Conservation (phyloP, 2,797 vertebrate species). For the Sylvia borin region DNA sequence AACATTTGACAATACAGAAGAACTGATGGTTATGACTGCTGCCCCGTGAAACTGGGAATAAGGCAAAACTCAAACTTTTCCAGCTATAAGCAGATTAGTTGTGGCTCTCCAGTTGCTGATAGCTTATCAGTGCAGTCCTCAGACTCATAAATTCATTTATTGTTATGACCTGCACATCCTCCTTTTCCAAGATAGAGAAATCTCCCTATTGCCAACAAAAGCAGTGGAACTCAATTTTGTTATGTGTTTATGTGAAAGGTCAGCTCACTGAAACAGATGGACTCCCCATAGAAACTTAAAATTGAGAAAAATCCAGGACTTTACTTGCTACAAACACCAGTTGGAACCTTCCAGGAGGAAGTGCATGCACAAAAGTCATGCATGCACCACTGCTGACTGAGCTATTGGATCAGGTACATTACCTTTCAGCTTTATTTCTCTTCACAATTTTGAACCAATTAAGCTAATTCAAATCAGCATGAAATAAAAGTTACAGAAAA, state of each 20-base stretch:
- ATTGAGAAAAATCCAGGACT: neutral
- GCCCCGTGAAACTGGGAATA: neutral
- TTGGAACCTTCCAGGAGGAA: neutral
- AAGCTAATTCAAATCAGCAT: neutral
- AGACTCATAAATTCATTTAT: neutral
- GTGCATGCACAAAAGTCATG: neutral
- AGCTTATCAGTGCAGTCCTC: neutral
- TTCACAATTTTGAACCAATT: conserved; percentile 15
- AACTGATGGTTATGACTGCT: neutral
- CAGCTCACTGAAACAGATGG: neutral
- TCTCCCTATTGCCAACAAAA: neutral
- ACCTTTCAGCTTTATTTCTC: neutral
- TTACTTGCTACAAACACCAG: neutral
- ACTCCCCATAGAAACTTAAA: neutral
- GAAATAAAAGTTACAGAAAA: conserved; percentile 11
- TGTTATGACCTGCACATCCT: neutral
- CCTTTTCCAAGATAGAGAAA: neutral
- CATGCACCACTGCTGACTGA: neutral
- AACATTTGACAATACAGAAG: rapidly evolving
- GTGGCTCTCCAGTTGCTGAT: neutral
- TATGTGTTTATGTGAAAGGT: neutral
- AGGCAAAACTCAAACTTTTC: neutral
- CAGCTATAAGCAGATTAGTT: neutral
- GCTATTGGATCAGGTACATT: neutral
- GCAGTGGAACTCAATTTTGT: neutral